A percentile compares a stretch with the other conserved stretches of the same genome.
Evolutionary conservation across 2,888 invertebrate genomes (phyloP).

Genomic region (Cerceris ruficornis): DNA sequence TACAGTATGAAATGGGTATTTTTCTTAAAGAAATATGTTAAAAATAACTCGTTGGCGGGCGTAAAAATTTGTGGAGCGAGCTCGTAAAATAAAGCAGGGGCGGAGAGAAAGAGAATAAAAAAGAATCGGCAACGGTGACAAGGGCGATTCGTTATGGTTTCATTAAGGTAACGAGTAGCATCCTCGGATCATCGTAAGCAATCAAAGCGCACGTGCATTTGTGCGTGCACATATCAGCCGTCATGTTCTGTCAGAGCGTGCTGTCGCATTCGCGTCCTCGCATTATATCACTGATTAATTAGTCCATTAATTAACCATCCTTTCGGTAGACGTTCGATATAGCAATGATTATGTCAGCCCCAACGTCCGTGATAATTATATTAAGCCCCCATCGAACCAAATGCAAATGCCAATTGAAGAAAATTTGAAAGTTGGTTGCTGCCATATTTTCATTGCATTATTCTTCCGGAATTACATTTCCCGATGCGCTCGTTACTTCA

Average conservation of each 20-base stretch:
- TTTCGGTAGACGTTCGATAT: constrained; percentile 1
- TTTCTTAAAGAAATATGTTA: too few relatives aligned
- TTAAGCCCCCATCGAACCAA: neutral
- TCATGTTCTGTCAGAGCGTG: constrained; percentile 17
- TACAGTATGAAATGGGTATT: too few relatives aligned
- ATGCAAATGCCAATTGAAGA: neutral
- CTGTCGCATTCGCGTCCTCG: constrained; percentile 41
- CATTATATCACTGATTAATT: constrained; percentile 51
- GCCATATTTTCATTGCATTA: neutral
- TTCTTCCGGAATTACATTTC: neutral
- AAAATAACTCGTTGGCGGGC: too few relatives aligned
- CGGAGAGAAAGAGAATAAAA: too few relatives aligned
- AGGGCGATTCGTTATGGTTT: constrained; percentile 50
- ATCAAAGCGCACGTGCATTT: constrained; percentile 32
- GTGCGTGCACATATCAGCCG: constrained; percentile 23
- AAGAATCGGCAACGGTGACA: constrained; percentile 24
- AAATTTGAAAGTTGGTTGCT: neutral
- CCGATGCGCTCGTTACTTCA: neutral
- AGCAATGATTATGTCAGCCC: constrained; percentile 29
- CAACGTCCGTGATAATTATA: constrained; percentile 10
- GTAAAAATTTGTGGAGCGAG: too few relatives aligned
- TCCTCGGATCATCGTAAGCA: constrained; percentile 34
- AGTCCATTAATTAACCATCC: constrained; percentile 50
- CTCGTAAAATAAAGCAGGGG: too few relatives aligned
- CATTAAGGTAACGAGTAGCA: constrained; percentile 51